These are phyloP conservation scores for Crocuta crocuta DNA, from an alignment of 2,113 vertebrate genomes.

Conservation along the genomic window DNA sequence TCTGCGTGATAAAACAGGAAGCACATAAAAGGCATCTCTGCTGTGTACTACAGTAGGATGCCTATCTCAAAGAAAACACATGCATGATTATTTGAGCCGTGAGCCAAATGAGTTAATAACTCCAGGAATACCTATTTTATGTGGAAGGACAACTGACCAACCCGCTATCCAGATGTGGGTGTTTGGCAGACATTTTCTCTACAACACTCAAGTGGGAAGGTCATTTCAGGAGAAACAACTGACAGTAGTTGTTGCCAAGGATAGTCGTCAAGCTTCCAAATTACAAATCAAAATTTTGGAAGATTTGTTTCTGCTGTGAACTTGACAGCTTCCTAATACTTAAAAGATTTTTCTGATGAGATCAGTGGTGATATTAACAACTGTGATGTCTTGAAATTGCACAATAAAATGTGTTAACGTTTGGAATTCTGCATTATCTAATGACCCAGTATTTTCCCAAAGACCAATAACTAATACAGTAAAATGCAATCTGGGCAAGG, in stretches of 20 bases:
- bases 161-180: neutral
- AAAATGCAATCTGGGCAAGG: neutral
- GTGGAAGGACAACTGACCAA: neutral
- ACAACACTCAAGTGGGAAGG: neutral
- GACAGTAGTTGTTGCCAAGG: neutral
- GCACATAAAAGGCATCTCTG: neutral
- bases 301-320: neutral
- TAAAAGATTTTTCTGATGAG: constrained; percentile 36
- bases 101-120: neutral
- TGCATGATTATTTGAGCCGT: neutral
- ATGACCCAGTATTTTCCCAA: neutral
- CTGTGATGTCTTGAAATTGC: neutral
- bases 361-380: constrained; percentile 4
- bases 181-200: neutral
- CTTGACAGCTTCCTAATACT: constrained; percentile 29
- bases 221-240: constrained; percentile 10
- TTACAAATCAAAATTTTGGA: neutral
- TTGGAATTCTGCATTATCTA: neutral
- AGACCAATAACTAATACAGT: neutral
- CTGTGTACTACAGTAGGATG: neutral
- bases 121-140: neutral
- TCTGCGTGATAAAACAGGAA: neutral
- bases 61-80: neutral
- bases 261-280: neutral
- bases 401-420: neutral